Evolutionary conservation across 2,888 invertebrate genomes (phyloP), one percentile per base, ranked within the genome.

Genomic region (Anarsia innoxiella): DNA sequence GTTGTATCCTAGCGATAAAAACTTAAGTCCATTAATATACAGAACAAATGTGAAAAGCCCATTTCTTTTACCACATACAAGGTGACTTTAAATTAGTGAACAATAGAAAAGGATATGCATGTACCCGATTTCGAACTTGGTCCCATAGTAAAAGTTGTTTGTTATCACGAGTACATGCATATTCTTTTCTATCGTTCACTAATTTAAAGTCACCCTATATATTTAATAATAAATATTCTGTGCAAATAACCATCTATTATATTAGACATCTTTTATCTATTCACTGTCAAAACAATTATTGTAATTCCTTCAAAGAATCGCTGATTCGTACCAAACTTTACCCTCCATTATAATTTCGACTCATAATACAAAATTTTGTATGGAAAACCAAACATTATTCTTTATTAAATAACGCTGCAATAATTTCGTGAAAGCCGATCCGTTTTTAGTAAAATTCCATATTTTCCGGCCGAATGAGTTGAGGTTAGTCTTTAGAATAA

Each of bases 361-460:
- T 53, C 52, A 51, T 57, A 61, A 60, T 58, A 53, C 56, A 44
- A 48, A 45, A 47, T 48, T 56, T 58, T 60, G 64, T 68, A 53
- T 53, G 55, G 48, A 61, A 60, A 57, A 64, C 59, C 59, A 63
- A 69, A 69, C 57, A 62, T 70, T 66, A 61, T 57, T 55, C 51
- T 55, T 51, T 51, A 56, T 45, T 53, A 64, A 59, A 65, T 66
- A 56, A 47, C 45, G 36, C 40, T 44, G 48, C 58, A 60, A 56
- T 63, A 60, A 59, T 57, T 64, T 56, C 52, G 53, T 53, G 51
- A 59, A 62, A 57, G 60, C 47, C 50, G 52, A 50, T 49, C 54
- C 59, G 60, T 56, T 63, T 75, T 58, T 62, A 60, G 52, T 71
- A 64, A 69, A 70, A 70, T 66, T 63, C 59, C 62, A 69, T 60